Percentiles rank a stretch among this genome's conserved stretches.
Evolutionary conservation across 2,888 invertebrate species (phyloP).

Genomic region (Heliothis peltigera): DNA sequence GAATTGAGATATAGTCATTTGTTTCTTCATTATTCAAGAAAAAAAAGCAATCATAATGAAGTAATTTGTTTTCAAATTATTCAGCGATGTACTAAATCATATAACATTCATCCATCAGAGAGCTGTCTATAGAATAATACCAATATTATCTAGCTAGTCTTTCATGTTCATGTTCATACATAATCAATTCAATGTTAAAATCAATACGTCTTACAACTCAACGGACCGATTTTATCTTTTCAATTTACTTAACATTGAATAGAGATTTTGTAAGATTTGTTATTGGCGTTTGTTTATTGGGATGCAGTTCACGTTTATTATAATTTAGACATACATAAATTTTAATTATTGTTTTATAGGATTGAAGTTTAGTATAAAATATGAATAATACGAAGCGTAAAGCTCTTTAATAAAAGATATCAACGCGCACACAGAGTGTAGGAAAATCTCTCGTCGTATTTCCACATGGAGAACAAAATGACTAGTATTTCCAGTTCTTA

Average conservation of each 20-base stretch:
- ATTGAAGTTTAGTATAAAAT: no score
- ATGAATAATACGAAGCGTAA: background rate
- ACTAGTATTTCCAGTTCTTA: no score
- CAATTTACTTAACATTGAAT: conserved; percentile 55
- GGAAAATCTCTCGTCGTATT: no score
- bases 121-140: conserved; percentile 36
- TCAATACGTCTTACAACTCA: conserved; percentile 37
- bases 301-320: conserved; percentile 14
- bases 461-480: no score
- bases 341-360: background rate
- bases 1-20: conserved; percentile 3
- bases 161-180: conserved; percentile 50
- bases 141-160: conserved; percentile 41
- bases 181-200: conserved; percentile 50
- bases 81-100: conserved; percentile 19
- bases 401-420: conserved; percentile 51
- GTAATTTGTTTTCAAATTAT: conserved; percentile 16
- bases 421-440: conserved; percentile 44
- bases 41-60: background rate
- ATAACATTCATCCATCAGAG: conserved; percentile 50
- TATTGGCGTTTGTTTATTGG: conserved; percentile 24
- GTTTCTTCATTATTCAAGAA: conserved; percentile 4
- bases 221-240: conserved; percentile 40
- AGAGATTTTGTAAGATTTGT: conserved; percentile 49
- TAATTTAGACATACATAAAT: conserved; percentile 8